These are phyloP conservation scores for Planococcus citri DNA, from an alignment of 1,140 invertebrate species.

Conservation along the genomic window DNA sequence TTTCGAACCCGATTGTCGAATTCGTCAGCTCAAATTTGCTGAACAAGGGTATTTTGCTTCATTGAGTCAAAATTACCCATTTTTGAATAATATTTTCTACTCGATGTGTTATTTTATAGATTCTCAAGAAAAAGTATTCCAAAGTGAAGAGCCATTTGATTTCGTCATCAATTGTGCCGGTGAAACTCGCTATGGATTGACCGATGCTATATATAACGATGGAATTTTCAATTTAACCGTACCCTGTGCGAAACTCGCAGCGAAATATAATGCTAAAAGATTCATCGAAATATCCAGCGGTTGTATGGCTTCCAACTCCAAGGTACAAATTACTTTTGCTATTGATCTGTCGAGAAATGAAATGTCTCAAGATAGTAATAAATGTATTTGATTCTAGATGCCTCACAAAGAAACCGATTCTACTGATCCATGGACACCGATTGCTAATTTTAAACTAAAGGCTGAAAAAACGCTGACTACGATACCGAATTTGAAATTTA, in stretches of 20 bases:
- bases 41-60: conserved; percentile 51
- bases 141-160: conserved; percentile 46
- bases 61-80: not conserved
- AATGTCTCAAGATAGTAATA: not conserved
- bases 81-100: not conserved
- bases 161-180: conserved; percentile 79
- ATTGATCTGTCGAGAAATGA: not conserved
- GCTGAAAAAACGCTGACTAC: conserved; percentile 65
- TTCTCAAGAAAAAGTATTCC: conserved; percentile 62
- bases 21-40: conserved; percentile 85
- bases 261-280: conserved; percentile 48
- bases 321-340: conserved; percentile 39
- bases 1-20: conserved; percentile 61
- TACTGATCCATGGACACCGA: conserved; percentile 58
- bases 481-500: conserved; percentile 56
- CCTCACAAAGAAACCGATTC: conserved; percentile 61
- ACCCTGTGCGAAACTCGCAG: conserved; percentile 68
- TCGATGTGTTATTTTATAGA: conserved; percentile 35
- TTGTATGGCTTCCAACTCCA: conserved; percentile 63
- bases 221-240: conserved; percentile 71
- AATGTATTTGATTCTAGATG: conserved; percentile 36
- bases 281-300: conserved; percentile 78
- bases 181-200: conserved; percentile 76
- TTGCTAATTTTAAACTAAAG: conserved; percentile 68
- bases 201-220: conserved; percentile 77